Base-by-base conservation (phyloP, 2,113 vertebrate genomes). In the Lycaon pictus region DNA sequence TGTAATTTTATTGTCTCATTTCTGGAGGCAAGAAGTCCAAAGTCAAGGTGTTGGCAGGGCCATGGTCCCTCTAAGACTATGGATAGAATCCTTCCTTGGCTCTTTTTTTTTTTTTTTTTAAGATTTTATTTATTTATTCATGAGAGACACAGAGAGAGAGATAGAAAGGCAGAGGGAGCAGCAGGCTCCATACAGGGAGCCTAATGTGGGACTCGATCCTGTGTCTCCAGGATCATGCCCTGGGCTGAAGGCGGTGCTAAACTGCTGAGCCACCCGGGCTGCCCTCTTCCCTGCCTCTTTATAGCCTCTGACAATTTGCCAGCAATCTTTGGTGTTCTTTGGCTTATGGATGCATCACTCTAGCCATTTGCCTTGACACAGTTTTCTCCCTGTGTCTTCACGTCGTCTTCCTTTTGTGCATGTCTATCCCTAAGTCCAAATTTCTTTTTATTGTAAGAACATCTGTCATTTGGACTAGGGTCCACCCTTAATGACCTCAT, bases 261-360 rank as follows among this genome's bases (percentile, higher is more conserved):
- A 43, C 43, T 43, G 43, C 43, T 43, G 43, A 43, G 43, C 43
- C 43, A 7, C 7, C 43, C 6, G 43, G 43, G 43, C 43, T 43
- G 43, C 1, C 43, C 7, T 6, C 4, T 63, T 62, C 55, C n/a
- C 15, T 7, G 60, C 9, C 1, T 22, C n/a, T 32, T 35, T 17
- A 27, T n/a, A 48, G 67, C 10, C 62, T 81, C 55, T 71, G 43
- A 58, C 23, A 19, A 43, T 25, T 62, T 32, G 32, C 25, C 19
- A 17, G 53, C 0, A 1, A 2, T 25, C 77, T 76, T 13, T 11
- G 62, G 58, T 11, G 3, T 35, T 3, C 60, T 22, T 23, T 19
- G 27, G 62, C 71, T 7, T 71, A 25, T 0, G 27, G 15, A 16
- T 1, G 3, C 2, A 2, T 5, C 15, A 16, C 0, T 12, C 25